Percentiles rank a stretch among this genome's conserved stretches.
phyloP scores from a whole-genome alignment of 2,797 vertebrate genomes.

The Scolopax bukidnonensis region DNA sequence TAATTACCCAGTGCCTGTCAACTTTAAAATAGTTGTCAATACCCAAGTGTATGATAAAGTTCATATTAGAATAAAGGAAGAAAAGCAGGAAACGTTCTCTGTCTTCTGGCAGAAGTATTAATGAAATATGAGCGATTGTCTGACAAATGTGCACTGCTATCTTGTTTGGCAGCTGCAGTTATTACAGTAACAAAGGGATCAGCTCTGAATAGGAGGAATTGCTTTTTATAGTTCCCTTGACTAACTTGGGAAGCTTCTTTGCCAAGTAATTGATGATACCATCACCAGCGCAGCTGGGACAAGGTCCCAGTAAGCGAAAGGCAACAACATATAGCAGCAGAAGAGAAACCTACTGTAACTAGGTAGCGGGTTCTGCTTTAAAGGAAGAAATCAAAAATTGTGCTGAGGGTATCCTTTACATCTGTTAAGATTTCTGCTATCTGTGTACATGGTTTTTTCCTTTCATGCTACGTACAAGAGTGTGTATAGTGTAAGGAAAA shows the following conservation, averaged over 20 bases:
- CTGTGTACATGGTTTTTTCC: not conserved
- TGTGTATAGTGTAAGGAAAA: not conserved
- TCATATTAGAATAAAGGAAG: constrained; percentile 48
- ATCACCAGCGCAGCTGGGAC: constrained; percentile 33
- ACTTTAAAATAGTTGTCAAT: constrained; percentile 67
- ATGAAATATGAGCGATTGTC: constrained; percentile 58
- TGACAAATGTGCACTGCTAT: constrained; percentile 62
- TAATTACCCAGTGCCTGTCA: constrained; percentile 64
- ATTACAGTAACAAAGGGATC: constrained; percentile 63
- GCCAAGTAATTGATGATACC: constrained; percentile 47
- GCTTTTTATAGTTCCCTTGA: constrained; percentile 65
- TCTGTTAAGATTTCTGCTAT: not conserved
- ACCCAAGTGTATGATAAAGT: constrained; percentile 57
- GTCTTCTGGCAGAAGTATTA: constrained; percentile 62
- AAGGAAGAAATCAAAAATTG: not conserved
- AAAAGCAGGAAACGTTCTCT: constrained; percentile 40
- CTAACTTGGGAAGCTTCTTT: constrained; percentile 60
- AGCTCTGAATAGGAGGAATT: constrained; percentile 56
- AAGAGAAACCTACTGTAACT: not conserved
- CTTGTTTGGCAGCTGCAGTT: constrained; percentile 68
- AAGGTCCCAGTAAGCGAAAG: constrained; percentile 12
- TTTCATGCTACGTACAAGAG: not conserved
- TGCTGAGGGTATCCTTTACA: not conserved
- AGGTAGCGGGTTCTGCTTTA: not conserved
- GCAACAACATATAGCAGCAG: not conserved